phyloP scores from a whole-genome alignment of 23 tunicate species.

The Botrylloides violaceus region DNA sequence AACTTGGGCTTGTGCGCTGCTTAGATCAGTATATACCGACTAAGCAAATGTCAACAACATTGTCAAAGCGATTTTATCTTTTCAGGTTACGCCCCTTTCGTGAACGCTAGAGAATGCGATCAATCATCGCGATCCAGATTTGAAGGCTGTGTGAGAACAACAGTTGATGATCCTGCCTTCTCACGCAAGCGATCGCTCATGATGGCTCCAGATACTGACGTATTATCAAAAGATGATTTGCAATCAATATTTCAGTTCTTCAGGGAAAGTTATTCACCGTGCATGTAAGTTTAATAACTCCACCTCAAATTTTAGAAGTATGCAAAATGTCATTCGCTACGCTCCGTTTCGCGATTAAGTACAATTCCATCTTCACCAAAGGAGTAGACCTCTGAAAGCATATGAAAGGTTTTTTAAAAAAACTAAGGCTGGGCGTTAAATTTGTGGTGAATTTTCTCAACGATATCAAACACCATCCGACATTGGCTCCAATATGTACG shows the following conservation, averaged over 20 bases:
- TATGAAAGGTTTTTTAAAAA: no score
- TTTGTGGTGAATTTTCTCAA: no score
- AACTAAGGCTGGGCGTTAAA: no score
- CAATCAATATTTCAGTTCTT: slow-evolving; percentile 7
- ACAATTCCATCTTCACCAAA: neutral
- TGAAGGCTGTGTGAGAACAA: neutral
- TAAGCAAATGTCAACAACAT: no score
- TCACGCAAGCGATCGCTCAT: neutral
- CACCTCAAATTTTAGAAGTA: no score
- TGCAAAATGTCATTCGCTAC: neutral
- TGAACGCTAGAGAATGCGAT: slow-evolving; percentile 1
- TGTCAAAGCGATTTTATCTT: no score
- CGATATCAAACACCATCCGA: no score
- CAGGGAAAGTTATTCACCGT: slow-evolving; percentile 3
- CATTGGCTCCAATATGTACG: no score
- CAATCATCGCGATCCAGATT: neutral
- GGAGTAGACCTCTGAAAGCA: neutral
- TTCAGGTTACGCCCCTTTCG: slow-evolving; percentile 1
- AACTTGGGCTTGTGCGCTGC: no score
- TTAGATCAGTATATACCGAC: no score
- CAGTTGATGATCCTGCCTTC: neutral
- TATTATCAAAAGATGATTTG: slow-evolving; percentile 5
- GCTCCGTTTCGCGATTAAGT: neutral
- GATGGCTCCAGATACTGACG: neutral
- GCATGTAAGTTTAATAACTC: slow-evolving; percentile 27